These are phyloP conservation scores for Drosophila tropicalis DNA, from an alignment of 1,140 invertebrate species.

Conservation along the genomic window DNA sequence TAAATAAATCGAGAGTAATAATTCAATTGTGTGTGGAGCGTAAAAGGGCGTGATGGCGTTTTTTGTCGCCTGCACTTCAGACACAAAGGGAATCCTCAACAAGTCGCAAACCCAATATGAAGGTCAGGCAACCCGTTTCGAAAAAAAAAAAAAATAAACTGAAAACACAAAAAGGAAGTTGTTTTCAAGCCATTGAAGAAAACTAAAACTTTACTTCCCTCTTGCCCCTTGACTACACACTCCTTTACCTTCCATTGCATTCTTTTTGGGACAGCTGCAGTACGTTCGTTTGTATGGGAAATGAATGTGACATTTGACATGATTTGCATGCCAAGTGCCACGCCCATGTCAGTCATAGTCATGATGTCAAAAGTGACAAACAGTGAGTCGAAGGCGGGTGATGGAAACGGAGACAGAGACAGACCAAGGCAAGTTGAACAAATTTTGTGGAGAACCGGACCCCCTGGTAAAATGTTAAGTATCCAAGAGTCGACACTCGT, in stretches of 20 bases:
- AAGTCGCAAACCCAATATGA: constrained; percentile 1
- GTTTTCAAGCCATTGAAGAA: constrained; percentile 17
- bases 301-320: constrained; percentile 76
- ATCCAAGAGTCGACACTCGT: constrained; percentile 43
- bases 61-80: constrained; percentile 5
- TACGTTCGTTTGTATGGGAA: constrained; percentile 12
- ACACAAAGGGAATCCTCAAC: constrained; percentile 23
- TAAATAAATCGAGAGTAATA: constrained; percentile 21
- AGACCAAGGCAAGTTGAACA: constrained; percentile 27
- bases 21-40: constrained; percentile 15
- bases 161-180: constrained; percentile 13
- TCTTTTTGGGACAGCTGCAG: constrained; percentile 49
- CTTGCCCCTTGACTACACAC: not conserved
- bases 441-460: not conserved
- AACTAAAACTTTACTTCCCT: not conserved
- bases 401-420: constrained; percentile 13
- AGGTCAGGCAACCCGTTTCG: constrained; percentile 19
- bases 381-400: constrained; percentile 17
- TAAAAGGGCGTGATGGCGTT: constrained; percentile 5
- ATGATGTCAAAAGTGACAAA: constrained; percentile 52
- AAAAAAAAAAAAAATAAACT: not conserved
- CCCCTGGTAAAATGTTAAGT: constrained; percentile 16
- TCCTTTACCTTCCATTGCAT: not conserved
- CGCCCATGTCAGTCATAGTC: constrained; percentile 59
- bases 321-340: constrained; percentile 80